Percentiles rank a stretch among this genome's conserved stretches.
Evolutionary conservation across 1,140 invertebrate species (phyloP).

Genomic region (Tetramorium simillimum): DNA sequence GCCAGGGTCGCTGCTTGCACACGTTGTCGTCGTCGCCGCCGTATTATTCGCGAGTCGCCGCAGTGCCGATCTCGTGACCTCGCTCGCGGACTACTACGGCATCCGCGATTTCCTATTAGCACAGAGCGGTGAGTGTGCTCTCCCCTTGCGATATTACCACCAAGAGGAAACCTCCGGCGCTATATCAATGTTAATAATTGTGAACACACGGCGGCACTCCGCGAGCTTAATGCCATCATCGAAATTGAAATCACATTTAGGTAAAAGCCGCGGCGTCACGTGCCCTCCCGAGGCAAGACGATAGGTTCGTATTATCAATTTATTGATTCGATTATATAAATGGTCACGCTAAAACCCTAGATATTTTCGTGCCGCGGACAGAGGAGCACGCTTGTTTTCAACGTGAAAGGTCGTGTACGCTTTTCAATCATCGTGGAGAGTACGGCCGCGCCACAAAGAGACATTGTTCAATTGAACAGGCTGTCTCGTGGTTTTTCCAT

Average conservation of each 20-base stretch:
- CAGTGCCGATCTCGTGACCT: conserved; percentile 72
- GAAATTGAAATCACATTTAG: conserved; percentile 27
- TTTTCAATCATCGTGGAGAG: conserved; percentile 23
- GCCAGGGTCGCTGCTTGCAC: conserved; percentile 65
- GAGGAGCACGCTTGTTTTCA: conserved; percentile 14
- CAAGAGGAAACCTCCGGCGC: neutral
- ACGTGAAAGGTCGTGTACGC: conserved; percentile 17
- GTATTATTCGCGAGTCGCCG: conserved; percentile 63
- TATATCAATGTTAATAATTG: conserved; percentile 19
- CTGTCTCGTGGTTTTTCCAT: conserved; percentile 9
- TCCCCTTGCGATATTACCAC: neutral
- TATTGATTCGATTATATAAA: conserved; percentile 51
- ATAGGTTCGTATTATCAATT: conserved; percentile 32
- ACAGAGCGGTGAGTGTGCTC: neutral
- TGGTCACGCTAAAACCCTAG: conserved; percentile 26
- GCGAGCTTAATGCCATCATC: neutral
- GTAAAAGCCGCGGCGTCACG: neutral
- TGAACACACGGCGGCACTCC: neutral
- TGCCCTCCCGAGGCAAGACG: neutral
- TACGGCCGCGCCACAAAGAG: neutral
- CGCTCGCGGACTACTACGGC: conserved; percentile 9
- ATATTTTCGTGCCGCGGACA: conserved; percentile 30
- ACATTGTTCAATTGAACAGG: conserved; percentile 19
- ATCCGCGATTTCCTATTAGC: conserved; percentile 3
- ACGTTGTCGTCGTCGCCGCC: conserved; percentile 19